Evolutionary conservation across 2,888 invertebrate species (phyloP).

Genomic region (Punctoribates punctum): DNA sequence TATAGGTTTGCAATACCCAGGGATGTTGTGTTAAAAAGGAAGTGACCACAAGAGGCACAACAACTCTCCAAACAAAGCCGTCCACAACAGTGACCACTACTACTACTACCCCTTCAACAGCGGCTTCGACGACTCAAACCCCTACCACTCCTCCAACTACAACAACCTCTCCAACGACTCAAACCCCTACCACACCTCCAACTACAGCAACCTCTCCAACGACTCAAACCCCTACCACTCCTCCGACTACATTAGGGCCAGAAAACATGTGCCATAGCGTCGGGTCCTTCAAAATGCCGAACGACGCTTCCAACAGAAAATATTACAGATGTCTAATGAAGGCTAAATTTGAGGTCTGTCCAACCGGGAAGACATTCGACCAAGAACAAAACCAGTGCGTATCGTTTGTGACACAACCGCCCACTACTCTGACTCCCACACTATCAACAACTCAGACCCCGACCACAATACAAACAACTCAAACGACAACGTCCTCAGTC

Average conservation of each 20-base stretch:
- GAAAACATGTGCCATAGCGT: neutral
- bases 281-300: too few species aligned
- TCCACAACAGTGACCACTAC: constrained; percentile 31
- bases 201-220: constrained; percentile 38
- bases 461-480: constrained; percentile 30
- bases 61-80: neutral
- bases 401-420: neutral
- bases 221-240: constrained; percentile 33
- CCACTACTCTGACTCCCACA: constrained; percentile 41
- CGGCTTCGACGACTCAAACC: constrained; percentile 36
- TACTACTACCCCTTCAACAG: constrained; percentile 23
- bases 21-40: constrained; percentile 7
- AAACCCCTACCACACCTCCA: constrained; percentile 8
- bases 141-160: constrained; percentile 28
- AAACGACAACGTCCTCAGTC: constrained; percentile 1
- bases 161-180: constrained; percentile 21
- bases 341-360: too few species aligned
- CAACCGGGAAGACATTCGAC: too few species aligned
- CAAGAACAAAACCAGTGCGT: too few species aligned
- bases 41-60: neutral
- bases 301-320: too few species aligned
- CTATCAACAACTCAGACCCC: constrained; percentile 28
- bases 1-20: neutral
- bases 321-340: too few species aligned
- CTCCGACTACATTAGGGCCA: neutral